phyloP scores from a whole-genome alignment of 2,797 vertebrate genomes.

The Pseudochirops cupreus region DNA sequence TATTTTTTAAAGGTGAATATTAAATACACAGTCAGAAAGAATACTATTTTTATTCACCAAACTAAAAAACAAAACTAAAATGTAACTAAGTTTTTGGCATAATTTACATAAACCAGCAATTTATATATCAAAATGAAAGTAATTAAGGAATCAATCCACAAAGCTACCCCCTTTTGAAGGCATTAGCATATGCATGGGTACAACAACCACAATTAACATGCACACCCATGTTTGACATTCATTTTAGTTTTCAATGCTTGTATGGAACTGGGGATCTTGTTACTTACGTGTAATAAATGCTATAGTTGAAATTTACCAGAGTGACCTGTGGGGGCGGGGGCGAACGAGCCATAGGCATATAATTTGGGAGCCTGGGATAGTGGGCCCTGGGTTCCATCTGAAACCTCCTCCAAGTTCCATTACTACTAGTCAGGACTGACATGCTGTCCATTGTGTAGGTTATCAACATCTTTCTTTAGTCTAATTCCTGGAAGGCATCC shows the following conservation, averaged over 20 bases:
- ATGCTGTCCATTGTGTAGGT: not conserved
- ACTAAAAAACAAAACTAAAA: not conserved
- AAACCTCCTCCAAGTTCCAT: not conserved
- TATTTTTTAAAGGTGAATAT: not conserved
- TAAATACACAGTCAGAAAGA: not conserved
- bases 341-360: not conserved
- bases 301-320: not conserved
- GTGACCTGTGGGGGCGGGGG: not conserved
- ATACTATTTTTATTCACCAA: not conserved
- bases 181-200: not conserved
- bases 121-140: not conserved
- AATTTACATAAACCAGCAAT: not conserved
- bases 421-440: not conserved
- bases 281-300: not conserved
- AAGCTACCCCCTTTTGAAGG: not conserved
- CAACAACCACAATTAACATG: not conserved
- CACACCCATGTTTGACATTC: not conserved
- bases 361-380: not conserved
- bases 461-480: not conserved
- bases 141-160: not conserved
- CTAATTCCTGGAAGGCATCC: not conserved
- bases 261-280: not conserved
- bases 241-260: not conserved
- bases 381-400: not conserved
- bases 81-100: not conserved